Conservation (phyloP, 2,888 invertebrate species). For the Acrobasis suavella region DNA sequence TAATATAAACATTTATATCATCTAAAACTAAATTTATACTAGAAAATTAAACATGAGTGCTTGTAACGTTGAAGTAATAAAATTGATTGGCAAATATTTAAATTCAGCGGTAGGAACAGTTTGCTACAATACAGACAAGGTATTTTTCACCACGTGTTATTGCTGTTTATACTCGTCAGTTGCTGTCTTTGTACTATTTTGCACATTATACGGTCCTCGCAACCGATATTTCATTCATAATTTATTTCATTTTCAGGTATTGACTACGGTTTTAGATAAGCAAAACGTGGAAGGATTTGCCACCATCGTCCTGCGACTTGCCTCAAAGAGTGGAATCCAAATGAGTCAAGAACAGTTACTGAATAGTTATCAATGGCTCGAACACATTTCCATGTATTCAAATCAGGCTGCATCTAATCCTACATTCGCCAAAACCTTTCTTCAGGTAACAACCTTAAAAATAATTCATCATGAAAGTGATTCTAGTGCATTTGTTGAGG, state of each 20-base stretch:
- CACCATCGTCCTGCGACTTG: constrained; percentile 75
- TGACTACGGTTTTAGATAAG: constrained; percentile 69
- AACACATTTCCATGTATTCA: constrained; percentile 82
- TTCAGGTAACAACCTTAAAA: constrained; percentile 63
- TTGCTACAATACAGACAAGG: constrained; percentile 80
- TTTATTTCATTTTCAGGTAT: constrained; percentile 58
- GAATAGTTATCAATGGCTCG: constrained; percentile 85
- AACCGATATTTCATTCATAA: constrained; percentile 5
- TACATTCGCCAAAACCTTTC: constrained; percentile 68
- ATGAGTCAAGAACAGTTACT: constrained; percentile 67
- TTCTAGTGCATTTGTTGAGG: too few species aligned
- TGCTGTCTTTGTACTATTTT: neutral
- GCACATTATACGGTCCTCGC: neutral
- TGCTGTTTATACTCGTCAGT: neutral
- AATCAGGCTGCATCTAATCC: constrained; percentile 73
- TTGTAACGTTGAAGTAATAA: constrained; percentile 67
- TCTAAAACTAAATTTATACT: too few species aligned
- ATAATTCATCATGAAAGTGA: too few species aligned
- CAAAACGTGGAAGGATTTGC: constrained; percentile 76
- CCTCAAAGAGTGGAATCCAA: constrained; percentile 61
- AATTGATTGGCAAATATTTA: constrained; percentile 79
- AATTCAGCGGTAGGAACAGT: constrained; percentile 76
- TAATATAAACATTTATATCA: too few species aligned
- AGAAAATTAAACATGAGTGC: constrained; percentile 46
- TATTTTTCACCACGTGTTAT: constrained; percentile 33